phyloP scores from a whole-genome alignment of 2,888 invertebrate genomes.

The Catocala fraxini region DNA sequence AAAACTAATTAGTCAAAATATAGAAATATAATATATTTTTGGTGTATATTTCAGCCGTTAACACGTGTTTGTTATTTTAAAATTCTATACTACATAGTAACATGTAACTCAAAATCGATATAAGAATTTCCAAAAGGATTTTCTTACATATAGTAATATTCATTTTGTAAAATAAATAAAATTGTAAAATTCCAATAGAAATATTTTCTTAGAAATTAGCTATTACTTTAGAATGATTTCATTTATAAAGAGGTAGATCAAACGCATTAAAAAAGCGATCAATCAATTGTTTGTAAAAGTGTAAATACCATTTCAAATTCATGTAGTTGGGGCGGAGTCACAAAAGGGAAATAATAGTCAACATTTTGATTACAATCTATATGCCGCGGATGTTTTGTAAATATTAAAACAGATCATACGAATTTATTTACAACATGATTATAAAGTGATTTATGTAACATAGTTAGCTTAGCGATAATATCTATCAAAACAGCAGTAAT shows the following conservation, averaged over 20 bases:
- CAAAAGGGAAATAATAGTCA: background rate
- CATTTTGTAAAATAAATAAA: too few species aligned
- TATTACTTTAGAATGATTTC: background rate
- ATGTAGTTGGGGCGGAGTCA: constrained; percentile 6
- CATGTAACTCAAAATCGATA: too few species aligned
- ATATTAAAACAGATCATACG: constrained; percentile 18
- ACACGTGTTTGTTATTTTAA: too few species aligned
- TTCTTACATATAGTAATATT: too few species aligned
- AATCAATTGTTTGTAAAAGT: constrained; percentile 1
- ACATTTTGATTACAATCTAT: constrained; percentile 10
- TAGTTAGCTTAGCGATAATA: constrained; percentile 4
- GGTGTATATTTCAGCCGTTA: too few species aligned
- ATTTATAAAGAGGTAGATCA: background rate
- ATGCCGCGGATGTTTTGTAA: constrained; percentile 6
- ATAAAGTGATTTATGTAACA: constrained; percentile 6
- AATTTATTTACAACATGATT: constrained; percentile 3
- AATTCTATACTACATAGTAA: too few species aligned
- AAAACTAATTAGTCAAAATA: too few species aligned
- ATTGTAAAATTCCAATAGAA: too few species aligned
- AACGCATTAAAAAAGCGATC: background rate
- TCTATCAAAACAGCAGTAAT: constrained; percentile 7
- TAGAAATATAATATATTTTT: too few species aligned
- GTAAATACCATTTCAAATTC: background rate
- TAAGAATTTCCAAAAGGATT: too few species aligned
- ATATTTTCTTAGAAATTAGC: too few species aligned